Conservation (phyloP, 2,797 vertebrate genomes). For the Rhinophrynus dorsalis region DNA sequence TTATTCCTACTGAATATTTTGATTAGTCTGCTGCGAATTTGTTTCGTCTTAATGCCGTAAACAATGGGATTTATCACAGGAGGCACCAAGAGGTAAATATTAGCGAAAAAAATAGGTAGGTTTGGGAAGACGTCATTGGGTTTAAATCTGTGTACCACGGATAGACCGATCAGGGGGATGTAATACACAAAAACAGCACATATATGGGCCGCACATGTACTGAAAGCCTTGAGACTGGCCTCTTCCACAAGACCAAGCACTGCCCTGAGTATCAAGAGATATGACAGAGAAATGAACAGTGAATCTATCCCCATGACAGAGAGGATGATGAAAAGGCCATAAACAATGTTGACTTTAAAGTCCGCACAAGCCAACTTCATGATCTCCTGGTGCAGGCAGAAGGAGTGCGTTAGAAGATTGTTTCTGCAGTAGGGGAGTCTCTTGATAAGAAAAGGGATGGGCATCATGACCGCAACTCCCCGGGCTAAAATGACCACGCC, state of each 20-base stretch:
- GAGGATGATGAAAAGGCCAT: slow-evolving; percentile 65
- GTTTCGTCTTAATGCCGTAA: slow-evolving; percentile 37
- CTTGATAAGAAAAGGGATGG: slow-evolving; percentile 28
- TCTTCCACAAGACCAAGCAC: slow-evolving; percentile 9
- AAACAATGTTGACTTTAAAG: slow-evolving; percentile 52
- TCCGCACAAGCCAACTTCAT: slow-evolving; percentile 68
- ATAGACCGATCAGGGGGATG: slow-evolving; percentile 36
- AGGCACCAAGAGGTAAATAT: slow-evolving; percentile 34
- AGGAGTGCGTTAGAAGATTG: slow-evolving; percentile 66
- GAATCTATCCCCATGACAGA: slow-evolving; percentile 30
- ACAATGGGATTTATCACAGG: slow-evolving; percentile 38
- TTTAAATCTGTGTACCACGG: slow-evolving; percentile 27
- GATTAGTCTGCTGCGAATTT: background rate
- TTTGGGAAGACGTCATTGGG: background rate
- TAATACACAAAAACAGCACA: slow-evolving; percentile 34
- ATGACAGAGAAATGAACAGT: slow-evolving; percentile 21
- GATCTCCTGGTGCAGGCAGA: slow-evolving; percentile 77
- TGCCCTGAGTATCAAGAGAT: slow-evolving; percentile 22
- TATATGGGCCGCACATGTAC: slow-evolving; percentile 33
- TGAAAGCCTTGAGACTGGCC: slow-evolving; percentile 21
- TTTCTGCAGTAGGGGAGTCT: slow-evolving; percentile 63
- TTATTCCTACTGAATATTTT: background rate
- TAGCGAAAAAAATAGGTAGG: slow-evolving; percentile 26
- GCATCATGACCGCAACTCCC: slow-evolving; percentile 11
- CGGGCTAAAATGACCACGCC: background rate